phyloP scores from a whole-genome alignment of 2,113 vertebrate genomes.

The Argyrosomus japonicus region DNA sequence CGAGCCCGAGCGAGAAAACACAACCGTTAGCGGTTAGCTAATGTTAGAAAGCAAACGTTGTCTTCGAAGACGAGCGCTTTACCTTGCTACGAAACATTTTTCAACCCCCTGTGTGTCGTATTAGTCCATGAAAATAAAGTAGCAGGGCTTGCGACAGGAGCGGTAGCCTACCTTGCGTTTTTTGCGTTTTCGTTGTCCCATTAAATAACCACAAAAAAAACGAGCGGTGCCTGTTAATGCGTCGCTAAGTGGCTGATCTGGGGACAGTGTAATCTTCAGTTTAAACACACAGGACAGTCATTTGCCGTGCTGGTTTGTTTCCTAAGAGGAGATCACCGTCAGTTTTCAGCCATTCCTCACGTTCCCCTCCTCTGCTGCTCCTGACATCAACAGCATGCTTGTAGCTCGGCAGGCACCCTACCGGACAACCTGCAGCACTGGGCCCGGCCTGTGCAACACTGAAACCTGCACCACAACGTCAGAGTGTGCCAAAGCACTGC shows the following conservation, averaged over 20 bases:
- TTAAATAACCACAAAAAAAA: constrained; percentile 64
- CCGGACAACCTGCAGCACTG: constrained; percentile 80
- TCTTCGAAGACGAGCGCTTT: constrained; percentile 8
- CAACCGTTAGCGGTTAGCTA: background rate
- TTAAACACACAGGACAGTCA: constrained; percentile 22
- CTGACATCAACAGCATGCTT: constrained; percentile 78
- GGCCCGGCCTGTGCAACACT: constrained; percentile 57
- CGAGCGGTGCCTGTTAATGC: constrained; percentile 37
- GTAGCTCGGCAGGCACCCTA: constrained; percentile 76
- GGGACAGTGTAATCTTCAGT: constrained; percentile 5
- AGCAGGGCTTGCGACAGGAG: constrained; percentile 73
- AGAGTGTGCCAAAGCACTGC: constrained; percentile 12
- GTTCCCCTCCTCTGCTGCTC: constrained; percentile 74
- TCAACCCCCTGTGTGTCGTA: constrained; percentile 49
- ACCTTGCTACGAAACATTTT: constrained; percentile 64
- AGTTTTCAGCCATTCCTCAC: constrained; percentile 78
- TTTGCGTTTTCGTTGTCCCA: constrained; percentile 78
- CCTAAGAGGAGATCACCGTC: constrained; percentile 72
- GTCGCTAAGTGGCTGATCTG: constrained; percentile 33
- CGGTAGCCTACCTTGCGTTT: constrained; percentile 76
- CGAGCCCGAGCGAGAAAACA: background rate
- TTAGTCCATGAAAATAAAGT: constrained; percentile 72
- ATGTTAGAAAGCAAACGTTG: constrained; percentile 18
- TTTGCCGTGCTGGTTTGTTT: constrained; percentile 63
- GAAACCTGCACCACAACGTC: constrained; percentile 54